These are phyloP conservation scores for Dasyprocta punctata DNA, from an alignment of 2,113 vertebrate species.

Conservation along the genomic window DNA sequence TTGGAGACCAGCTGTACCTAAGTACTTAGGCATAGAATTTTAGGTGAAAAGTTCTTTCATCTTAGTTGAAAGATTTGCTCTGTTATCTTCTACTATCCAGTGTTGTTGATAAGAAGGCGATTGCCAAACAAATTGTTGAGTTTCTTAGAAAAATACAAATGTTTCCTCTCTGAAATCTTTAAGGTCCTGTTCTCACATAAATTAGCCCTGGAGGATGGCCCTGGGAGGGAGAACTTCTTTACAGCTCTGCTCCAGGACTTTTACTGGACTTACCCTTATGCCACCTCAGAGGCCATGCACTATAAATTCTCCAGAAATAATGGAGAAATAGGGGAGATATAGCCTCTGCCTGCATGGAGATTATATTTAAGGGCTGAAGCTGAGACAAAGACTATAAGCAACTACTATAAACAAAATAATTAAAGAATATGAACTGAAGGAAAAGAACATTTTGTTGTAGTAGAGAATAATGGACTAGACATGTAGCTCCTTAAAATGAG, in stretches of 20 bases:
- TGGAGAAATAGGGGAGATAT: neutral
- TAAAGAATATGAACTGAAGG: neutral
- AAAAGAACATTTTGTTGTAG: neutral
- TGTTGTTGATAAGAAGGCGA: neutral
- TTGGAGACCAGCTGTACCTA: neutral
- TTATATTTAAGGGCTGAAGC: neutral
- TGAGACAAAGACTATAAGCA: neutral
- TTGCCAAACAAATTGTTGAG: neutral
- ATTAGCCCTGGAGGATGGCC: neutral
- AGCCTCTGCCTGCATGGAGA: neutral
- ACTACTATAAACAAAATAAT: neutral
- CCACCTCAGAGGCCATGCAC: neutral
- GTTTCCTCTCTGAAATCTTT: neutral
- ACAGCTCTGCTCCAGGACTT: neutral
- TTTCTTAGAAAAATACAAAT: neutral
- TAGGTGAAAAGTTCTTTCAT: neutral
- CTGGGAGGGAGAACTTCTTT: neutral
- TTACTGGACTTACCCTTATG: neutral
- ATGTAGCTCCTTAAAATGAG: neutral
- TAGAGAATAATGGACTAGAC: neutral
- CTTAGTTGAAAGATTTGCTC: conserved; percentile 18
- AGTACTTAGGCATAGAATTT: neutral
- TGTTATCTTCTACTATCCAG: neutral
- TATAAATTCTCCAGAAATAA: neutral
- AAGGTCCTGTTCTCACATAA: neutral